Evolutionary conservation across 23 tunicate species (phyloP).

Genomic region (Styela plicata): DNA sequence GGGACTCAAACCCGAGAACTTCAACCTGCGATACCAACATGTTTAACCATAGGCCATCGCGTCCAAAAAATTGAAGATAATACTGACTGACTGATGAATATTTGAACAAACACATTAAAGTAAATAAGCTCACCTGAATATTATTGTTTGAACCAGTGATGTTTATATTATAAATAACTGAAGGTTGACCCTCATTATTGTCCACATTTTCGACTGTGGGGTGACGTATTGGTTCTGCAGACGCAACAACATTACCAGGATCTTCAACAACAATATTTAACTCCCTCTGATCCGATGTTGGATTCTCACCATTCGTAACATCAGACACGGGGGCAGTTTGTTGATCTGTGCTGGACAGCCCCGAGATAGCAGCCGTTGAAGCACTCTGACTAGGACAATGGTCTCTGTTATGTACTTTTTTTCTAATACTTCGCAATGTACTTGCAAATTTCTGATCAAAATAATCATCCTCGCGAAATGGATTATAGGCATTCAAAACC

Average conservation of each 20-base stretch:
- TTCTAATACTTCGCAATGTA: neutral
- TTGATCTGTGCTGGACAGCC: neutral
- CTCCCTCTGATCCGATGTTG: neutral
- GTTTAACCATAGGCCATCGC: no score
- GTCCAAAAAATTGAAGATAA: no score
- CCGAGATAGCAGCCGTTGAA: neutral
- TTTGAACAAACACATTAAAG: no score
- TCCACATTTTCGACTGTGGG: neutral
- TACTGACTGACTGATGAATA: no score
- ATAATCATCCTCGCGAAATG: conserved; percentile 9
- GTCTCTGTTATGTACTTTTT: neutral
- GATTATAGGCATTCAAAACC: neutral
- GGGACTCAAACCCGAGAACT: no score
- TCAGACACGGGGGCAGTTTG: neutral
- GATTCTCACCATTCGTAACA: neutral
- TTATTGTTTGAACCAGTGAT: neutral
- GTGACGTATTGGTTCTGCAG: neutral
- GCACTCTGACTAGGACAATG: neutral
- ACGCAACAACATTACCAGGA: neutral
- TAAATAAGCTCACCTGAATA: neutral
- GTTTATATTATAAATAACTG: neutral
- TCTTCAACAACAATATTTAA: neutral
- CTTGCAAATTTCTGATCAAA: neutral
- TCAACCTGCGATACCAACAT: no score
- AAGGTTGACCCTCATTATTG: neutral